These are phyloP conservation scores for Agonopterix arenella DNA, from an alignment of 2,888 invertebrate genomes.

Conservation along the genomic window DNA sequence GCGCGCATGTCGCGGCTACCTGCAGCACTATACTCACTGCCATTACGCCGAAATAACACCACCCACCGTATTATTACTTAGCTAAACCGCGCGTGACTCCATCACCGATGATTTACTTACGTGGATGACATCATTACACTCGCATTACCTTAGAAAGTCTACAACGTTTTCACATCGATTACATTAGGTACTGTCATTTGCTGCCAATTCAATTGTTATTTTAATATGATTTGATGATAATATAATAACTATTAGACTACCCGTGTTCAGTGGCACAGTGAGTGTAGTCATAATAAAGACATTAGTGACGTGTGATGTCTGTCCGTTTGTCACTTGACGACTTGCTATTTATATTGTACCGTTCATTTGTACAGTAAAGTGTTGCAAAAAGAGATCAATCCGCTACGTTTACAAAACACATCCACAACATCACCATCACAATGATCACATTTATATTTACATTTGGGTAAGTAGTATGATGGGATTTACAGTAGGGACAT, in stretches of 20 bases:
- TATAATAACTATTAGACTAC: constrained; percentile 11
- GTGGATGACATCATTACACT: constrained; percentile 48
- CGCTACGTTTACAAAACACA: no score
- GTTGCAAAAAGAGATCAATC: no score
- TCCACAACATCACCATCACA: no score
- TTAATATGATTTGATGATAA: constrained; percentile 36
- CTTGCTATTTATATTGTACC: no score
- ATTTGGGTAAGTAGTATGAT: neutral
- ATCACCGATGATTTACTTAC: constrained; percentile 46
- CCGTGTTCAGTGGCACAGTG: neutral
- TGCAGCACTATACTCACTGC: neutral
- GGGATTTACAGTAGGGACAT: no score
- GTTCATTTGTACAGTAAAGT: no score
- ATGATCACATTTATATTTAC: no score
- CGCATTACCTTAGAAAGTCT: constrained; percentile 35
- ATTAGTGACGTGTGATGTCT: no score
- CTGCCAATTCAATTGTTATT: constrained; percentile 42
- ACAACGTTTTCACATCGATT: constrained; percentile 22
- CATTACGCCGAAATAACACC: neutral
- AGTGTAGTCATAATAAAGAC: neutral
- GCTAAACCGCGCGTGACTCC: constrained; percentile 52
- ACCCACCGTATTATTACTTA: constrained; percentile 28
- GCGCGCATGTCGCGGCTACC: neutral
- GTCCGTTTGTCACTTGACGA: no score
- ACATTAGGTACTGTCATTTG: constrained; percentile 35